phyloP scores from a whole-genome alignment of 2,888 invertebrate genomes.

The Strigamia transsilvanica region DNA sequence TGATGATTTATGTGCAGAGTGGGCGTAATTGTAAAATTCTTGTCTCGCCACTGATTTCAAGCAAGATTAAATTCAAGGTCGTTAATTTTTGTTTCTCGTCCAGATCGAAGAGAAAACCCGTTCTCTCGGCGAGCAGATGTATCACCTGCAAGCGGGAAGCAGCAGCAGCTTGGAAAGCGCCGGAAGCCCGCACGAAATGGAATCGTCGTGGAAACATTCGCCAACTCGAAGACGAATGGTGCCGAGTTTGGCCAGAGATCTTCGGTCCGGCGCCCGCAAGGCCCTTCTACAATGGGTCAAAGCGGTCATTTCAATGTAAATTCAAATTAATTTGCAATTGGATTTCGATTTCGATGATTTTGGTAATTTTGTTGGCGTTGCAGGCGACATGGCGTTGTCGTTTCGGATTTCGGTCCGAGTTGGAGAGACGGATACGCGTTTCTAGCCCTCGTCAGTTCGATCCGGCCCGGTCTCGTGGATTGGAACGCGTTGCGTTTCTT shows the following conservation, averaged over 20 bases:
- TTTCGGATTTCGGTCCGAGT: constrained; percentile 91
- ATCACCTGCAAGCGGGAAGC: constrained; percentile 80
- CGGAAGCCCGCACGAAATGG: constrained; percentile 56
- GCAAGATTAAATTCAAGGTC: not conserved
- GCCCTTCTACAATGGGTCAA: constrained; percentile 94
- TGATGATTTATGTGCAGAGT: too few species aligned
- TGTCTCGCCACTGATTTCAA: too few species aligned
- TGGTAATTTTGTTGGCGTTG: constrained; percentile 56
- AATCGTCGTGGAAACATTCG: constrained; percentile 56
- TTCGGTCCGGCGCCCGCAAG: constrained; percentile 88
- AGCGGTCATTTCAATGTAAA: constrained; percentile 81
- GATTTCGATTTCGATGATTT: constrained; percentile 13
- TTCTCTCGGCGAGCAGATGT: constrained; percentile 80
- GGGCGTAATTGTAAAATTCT: too few species aligned
- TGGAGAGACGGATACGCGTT: constrained; percentile 97
- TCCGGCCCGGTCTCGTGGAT: constrained; percentile 90
- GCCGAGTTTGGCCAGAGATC: constrained; percentile 60
- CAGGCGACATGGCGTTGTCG: constrained; percentile 86
- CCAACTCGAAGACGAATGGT: constrained; percentile 61
- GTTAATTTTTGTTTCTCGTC: not conserved
- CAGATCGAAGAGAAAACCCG: constrained; percentile 96
- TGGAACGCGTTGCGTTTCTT: constrained; percentile 75
- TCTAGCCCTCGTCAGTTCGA: constrained; percentile 92
- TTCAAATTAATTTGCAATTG: not conserved
- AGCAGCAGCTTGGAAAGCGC: constrained; percentile 71